Percentiles rank a stretch among this genome's conserved stretches.
Evolutionary conservation across 2,888 invertebrate species (phyloP).

Genomic region (Sycophila texana): DNA sequence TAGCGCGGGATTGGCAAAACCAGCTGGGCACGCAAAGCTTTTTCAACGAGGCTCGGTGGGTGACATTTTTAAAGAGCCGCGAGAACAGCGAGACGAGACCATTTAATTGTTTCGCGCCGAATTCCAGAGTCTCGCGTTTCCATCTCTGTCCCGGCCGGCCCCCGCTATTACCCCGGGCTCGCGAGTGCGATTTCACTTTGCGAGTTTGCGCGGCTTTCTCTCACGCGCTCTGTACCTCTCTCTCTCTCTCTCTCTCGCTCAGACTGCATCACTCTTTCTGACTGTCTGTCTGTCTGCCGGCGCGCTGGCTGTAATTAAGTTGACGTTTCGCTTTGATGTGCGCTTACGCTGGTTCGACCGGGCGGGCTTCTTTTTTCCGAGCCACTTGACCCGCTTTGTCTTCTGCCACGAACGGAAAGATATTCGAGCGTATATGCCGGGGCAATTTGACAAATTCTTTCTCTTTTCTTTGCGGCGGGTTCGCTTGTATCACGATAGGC

Average conservation of each 20-base stretch:
- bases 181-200: too few relatives aligned
- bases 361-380: background rate
- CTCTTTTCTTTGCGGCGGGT: background rate
- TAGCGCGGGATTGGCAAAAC: background rate
- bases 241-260: too few relatives aligned
- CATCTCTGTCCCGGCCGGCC: background rate
- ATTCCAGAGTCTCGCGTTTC: background rate
- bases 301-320: constrained; percentile 10
- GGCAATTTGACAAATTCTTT: background rate
- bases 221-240: too few relatives aligned
- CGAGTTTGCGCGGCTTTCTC: too few relatives aligned
- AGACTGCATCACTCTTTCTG: too few relatives aligned
- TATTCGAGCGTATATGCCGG: background rate
- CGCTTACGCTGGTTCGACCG: background rate
- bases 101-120: constrained; percentile 41
- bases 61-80: constrained; percentile 11
- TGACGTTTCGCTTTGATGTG: constrained; percentile 15
- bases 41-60: constrained; percentile 4
- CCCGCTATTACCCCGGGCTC: background rate
- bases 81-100: background rate
- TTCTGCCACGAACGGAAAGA: background rate
- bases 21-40: background rate
- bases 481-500: constrained; percentile 14
- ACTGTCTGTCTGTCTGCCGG: too few relatives aligned
- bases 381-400: constrained; percentile 41